phyloP scores from a whole-genome alignment of 1,140 invertebrate species.

The Hydropsyche tenuis region DNA sequence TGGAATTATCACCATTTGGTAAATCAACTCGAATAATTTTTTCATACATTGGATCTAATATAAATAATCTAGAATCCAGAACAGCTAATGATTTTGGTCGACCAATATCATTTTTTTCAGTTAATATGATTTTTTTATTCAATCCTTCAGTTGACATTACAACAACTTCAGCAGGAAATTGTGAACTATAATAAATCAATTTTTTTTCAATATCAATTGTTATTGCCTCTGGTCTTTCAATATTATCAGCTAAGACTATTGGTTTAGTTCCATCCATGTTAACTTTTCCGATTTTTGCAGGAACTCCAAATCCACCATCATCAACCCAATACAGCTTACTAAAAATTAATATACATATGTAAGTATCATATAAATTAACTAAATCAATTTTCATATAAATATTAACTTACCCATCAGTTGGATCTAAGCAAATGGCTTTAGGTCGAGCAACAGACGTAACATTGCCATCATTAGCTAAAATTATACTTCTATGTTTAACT shows the following conservation, averaged over 20 bases:
- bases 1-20: slow-evolving; percentile 79
- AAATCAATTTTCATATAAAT: slow-evolving; percentile 21
- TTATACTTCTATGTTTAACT: slow-evolving; percentile 81
- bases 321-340: slow-evolving; percentile 95
- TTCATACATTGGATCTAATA: slow-evolving; percentile 88
- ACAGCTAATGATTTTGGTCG: slow-evolving; percentile 85
- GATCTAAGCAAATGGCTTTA: slow-evolving; percentile 87
- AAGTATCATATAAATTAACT: slow-evolving; percentile 37
- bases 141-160: slow-evolving; percentile 79
- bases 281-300: slow-evolving; percentile 88
- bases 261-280: slow-evolving; percentile 93
- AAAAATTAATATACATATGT: slow-evolving; percentile 49
- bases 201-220: slow-evolving; percentile 86
- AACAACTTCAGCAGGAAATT: slow-evolving; percentile 75
- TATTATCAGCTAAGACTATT: slow-evolving; percentile 69
- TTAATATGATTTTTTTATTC: slow-evolving; percentile 73
- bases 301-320: slow-evolving; percentile 89
- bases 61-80: slow-evolving; percentile 84
- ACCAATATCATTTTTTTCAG: slow-evolving; percentile 72
- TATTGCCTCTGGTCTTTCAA: slow-evolving; percentile 80
- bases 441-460: slow-evolving; percentile 86
- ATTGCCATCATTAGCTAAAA: slow-evolving; percentile 91
- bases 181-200: slow-evolving; percentile 85
- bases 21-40: slow-evolving; percentile 88
- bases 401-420: slow-evolving; percentile 76